A percentile compares a stretch with the other conserved stretches of the same genome.
Evolutionary conservation across 2,888 invertebrate species (phyloP).

Genomic region (Melinaea marsaeus): DNA sequence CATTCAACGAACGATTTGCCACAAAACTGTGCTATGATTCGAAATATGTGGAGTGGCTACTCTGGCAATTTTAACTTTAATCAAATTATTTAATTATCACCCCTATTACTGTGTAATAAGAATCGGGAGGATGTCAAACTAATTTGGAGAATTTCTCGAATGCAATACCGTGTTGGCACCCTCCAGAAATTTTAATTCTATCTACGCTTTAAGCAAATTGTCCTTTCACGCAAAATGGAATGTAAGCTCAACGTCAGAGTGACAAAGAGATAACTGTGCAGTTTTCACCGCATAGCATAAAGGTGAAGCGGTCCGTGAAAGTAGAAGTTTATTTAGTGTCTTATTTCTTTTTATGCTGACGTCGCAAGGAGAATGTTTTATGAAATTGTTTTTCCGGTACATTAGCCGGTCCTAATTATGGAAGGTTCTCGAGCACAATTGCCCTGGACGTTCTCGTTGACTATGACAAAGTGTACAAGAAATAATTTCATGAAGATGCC

Average conservation of each 20-base stretch:
- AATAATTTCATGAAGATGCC: constrained; percentile 57
- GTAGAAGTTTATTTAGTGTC: constrained; percentile 69
- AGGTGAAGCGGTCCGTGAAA: constrained; percentile 60
- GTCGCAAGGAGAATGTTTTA: constrained; percentile 66
- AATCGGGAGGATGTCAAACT: constrained; percentile 26
- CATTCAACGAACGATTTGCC: constrained; percentile 43
- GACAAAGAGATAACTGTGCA: constrained; percentile 44
- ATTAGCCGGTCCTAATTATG: constrained; percentile 74
- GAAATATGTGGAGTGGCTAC: constrained; percentile 41
- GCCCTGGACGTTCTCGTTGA: constrained; percentile 67
- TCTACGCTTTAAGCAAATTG: constrained; percentile 53
- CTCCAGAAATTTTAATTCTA: constrained; percentile 58
- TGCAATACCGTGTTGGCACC: constrained; percentile 47
- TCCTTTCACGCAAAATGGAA: constrained; percentile 59
- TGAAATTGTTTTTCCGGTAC: constrained; percentile 76
- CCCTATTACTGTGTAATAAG: constrained; percentile 45
- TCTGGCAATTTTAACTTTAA: constrained; percentile 37
- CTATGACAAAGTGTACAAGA: constrained; percentile 69
- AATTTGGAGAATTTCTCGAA: constrained; percentile 39
- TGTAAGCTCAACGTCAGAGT: constrained; percentile 37
- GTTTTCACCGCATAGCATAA: constrained; percentile 56
- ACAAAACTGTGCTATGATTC: constrained; percentile 44
- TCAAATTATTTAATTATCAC: constrained; percentile 41
- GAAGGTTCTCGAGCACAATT: constrained; percentile 62
- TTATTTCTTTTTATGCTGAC: constrained; percentile 68